These are phyloP conservation scores for Myopa testacea DNA, from an alignment of 2,888 invertebrate genomes.

Conservation along the genomic window DNA sequence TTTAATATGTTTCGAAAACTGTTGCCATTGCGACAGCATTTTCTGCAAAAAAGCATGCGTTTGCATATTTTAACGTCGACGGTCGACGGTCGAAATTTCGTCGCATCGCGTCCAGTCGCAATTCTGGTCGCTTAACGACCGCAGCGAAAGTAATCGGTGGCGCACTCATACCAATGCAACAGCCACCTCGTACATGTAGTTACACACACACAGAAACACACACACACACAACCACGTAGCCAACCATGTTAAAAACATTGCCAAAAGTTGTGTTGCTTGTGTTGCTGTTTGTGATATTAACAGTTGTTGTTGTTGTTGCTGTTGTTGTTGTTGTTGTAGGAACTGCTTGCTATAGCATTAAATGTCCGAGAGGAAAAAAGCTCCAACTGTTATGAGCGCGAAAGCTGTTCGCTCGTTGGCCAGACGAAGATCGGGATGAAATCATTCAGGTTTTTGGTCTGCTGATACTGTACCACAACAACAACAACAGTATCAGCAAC, in stretches of 20 bases:
- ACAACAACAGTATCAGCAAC: neutral
- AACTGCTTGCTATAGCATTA: too few relatives aligned
- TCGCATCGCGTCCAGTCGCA: slow-evolving; percentile 1
- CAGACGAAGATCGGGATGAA: neutral
- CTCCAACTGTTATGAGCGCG: too few relatives aligned
- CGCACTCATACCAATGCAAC: neutral
- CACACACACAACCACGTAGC: too few relatives aligned
- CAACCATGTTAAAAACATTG: slow-evolving; percentile 7
- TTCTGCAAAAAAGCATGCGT: slow-evolving; percentile 13
- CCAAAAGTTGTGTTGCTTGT: slow-evolving; percentile 13
- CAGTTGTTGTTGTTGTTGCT: neutral
- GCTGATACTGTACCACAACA: neutral
- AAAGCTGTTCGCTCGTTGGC: neutral
- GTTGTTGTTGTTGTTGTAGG: neutral
- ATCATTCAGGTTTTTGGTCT: neutral
- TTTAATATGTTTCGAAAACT: too few relatives aligned
- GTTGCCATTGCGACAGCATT: too few relatives aligned
- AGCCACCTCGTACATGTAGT: too few relatives aligned
- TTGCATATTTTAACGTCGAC: neutral
- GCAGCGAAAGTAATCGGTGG: neutral
- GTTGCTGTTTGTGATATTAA: neutral
- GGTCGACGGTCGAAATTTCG: neutral
- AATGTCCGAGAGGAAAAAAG: too few relatives aligned
- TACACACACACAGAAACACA: too few relatives aligned
- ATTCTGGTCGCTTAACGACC: slow-evolving; percentile 7